phyloP scores from a whole-genome alignment of 1,140 invertebrate species.

The Oncopodura yosiiana region DNA sequence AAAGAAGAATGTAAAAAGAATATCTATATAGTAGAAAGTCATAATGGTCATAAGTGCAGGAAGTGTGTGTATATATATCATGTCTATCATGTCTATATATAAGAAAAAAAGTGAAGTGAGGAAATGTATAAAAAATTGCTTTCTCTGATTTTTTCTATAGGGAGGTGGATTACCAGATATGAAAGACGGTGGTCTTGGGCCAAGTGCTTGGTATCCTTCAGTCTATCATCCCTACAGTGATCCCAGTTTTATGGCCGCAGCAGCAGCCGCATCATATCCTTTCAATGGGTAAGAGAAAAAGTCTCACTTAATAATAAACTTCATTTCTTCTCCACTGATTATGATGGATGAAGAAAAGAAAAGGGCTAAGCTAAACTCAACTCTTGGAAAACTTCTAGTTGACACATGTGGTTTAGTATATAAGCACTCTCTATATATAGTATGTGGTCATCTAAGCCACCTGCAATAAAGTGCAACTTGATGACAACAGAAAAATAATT shows the following conservation, averaged over 20 bases:
- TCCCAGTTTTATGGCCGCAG: constrained; percentile 32
- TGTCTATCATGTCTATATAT: not conserved
- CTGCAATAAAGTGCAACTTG: not conserved
- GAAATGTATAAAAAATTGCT: constrained; percentile 5
- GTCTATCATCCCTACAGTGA: constrained; percentile 34
- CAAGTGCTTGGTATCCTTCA: constrained; percentile 32
- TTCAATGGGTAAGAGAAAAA: constrained; percentile 34
- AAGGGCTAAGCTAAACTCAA: constrained; percentile 2
- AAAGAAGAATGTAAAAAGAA: too few species aligned
- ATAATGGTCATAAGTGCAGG: not conserved
- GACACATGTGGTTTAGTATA: constrained; percentile 20
- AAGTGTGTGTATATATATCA: not conserved
- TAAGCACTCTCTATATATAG: constrained; percentile 16
- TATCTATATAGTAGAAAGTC: too few species aligned
- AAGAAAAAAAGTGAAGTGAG: not conserved
- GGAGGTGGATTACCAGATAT: constrained; percentile 33
- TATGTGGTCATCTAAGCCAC: constrained; percentile 23
- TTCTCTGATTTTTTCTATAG: constrained; percentile 16
- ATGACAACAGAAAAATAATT: constrained; percentile 21
- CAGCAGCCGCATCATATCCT: constrained; percentile 33
- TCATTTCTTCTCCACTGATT: constrained; percentile 20
- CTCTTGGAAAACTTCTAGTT: too few species aligned
- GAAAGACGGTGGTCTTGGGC: constrained; percentile 34
- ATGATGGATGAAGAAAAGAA: constrained; percentile 28
- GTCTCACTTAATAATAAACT: not conserved